Conservation (phyloP, 1,140 invertebrate genomes). For the Zophobas morio region DNA sequence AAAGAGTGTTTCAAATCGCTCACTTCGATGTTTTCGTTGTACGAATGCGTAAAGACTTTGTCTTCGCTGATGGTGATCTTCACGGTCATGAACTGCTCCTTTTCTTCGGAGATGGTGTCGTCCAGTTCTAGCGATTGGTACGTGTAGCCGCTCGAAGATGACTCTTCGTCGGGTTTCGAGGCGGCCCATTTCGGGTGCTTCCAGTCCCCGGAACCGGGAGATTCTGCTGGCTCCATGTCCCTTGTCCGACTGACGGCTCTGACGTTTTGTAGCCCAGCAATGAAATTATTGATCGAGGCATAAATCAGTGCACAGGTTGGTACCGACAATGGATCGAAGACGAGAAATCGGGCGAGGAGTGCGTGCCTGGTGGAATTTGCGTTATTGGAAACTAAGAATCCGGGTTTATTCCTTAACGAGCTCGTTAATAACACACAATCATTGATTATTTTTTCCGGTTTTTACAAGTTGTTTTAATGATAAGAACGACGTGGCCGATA, state of each 20-base stretch:
- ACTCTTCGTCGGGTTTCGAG: too few relatives aligned
- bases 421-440: neutral
- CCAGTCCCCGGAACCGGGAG: too few relatives aligned
- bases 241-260: constrained; percentile 14
- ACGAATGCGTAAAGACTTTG: constrained; percentile 62
- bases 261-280: constrained; percentile 13
- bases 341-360: constrained; percentile 5
- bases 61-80: constrained; percentile 61
- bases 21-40: constrained; percentile 50
- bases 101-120: too few relatives aligned
- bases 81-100: too few relatives aligned
- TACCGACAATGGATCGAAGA: constrained; percentile 21
- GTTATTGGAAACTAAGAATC: too few relatives aligned
- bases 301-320: constrained; percentile 24
- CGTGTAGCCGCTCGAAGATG: too few relatives aligned
- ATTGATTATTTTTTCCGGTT: too few relatives aligned
- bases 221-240: too few relatives aligned
- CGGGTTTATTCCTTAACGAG: too few relatives aligned
- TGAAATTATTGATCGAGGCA: constrained; percentile 17
- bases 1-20: constrained; percentile 51
- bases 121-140: neutral
- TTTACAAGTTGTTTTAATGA: too few relatives aligned
- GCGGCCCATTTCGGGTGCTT: too few relatives aligned
- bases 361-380: neutral
- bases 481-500: too few relatives aligned